Evolutionary conservation across 2,113 vertebrate species (phyloP).

Genomic region (Gallinago paraguaiae): DNA sequence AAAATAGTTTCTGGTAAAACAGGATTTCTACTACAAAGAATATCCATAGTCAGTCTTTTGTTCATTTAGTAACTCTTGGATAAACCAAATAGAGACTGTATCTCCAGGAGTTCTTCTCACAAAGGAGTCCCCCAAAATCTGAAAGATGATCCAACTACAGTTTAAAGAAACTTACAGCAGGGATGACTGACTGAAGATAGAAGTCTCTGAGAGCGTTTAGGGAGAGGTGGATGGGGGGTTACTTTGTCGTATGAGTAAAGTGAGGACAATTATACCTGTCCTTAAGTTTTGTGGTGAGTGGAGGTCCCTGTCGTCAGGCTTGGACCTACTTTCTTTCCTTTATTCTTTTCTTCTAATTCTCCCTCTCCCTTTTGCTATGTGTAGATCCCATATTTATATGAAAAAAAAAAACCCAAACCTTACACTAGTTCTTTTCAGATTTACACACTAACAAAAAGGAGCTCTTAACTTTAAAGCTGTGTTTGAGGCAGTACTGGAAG

Average conservation of each 20-base stretch:
- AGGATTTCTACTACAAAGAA: not conserved
- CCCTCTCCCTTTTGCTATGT: not conserved
- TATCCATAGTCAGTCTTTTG: not conserved
- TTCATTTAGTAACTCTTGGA: not conserved
- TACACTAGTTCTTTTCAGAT: not conserved
- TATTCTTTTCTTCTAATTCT: not conserved
- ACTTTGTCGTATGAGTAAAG: not conserved
- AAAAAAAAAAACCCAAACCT: not conserved
- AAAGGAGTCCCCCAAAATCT: not conserved
- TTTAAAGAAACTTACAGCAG: not conserved
- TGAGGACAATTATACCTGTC: not conserved
- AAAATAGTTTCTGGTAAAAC: not conserved
- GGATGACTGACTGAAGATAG: not conserved
- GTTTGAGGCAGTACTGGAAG: not conserved
- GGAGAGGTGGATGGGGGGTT: accelerated
- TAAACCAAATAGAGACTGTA: not conserved
- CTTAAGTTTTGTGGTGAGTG: not conserved
- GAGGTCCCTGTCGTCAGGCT: not conserved
- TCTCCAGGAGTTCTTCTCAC: not conserved
- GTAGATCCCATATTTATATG: not conserved
- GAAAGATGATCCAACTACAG: not conserved
- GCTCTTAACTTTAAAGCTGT: not conserved
- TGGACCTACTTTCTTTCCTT: not conserved
- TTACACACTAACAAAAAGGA: not conserved
- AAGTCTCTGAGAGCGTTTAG: not conserved